Conservation (phyloP, 2,888 invertebrate genomes). For the Acholoe squamosa region DNA sequence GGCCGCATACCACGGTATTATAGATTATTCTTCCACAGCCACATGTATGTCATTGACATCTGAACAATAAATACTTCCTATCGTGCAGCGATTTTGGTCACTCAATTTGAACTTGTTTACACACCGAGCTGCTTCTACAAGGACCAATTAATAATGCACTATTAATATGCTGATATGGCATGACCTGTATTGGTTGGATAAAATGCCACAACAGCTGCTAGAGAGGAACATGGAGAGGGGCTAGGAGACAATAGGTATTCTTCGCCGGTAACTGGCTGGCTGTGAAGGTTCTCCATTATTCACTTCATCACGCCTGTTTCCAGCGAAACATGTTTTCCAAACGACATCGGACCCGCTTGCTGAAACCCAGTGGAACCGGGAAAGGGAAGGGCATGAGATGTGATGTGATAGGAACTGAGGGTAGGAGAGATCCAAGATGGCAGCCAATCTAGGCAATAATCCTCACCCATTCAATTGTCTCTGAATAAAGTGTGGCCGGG, state of each 20-base stretch:
- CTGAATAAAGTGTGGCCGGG: neutral
- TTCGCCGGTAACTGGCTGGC: neutral
- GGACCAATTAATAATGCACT: no score
- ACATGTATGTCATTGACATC: no score
- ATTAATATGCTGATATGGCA: no score
- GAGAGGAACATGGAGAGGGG: neutral
- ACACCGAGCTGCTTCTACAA: no score
- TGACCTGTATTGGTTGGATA: no score
- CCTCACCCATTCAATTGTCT: no score
- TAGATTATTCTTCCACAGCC: no score
- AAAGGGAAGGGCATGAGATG: neutral
- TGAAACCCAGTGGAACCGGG: neutral
- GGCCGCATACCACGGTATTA: no score
- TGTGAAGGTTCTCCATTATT: neutral
- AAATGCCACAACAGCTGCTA: neutral
- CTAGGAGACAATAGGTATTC: neutral
- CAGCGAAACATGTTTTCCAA: neutral
- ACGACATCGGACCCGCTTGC: neutral
- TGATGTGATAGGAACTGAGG: neutral
- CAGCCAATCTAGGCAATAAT: neutral
- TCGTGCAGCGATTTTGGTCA: no score
- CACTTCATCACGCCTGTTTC: conserved; percentile 8
- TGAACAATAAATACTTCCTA: no score
- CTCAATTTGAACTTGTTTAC: no score
- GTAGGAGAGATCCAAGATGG: neutral